Evolutionary conservation across 2,888 invertebrate genomes (phyloP).

Genomic region (Lasioglossum leucozonium): DNA sequence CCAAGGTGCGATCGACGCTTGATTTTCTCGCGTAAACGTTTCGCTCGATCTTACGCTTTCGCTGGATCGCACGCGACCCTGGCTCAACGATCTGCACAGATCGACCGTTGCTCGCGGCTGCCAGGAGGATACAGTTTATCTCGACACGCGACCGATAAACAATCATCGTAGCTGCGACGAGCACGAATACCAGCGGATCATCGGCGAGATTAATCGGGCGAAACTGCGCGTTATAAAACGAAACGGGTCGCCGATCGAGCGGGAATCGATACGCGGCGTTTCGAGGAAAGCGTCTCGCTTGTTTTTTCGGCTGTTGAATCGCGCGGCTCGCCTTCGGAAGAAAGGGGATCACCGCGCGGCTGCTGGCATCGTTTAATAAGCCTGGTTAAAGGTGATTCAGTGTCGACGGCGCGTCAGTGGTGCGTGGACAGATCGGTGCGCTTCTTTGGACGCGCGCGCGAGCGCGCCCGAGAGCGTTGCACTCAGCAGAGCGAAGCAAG

Average conservation of each 20-base stretch:
- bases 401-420: slow-evolving; percentile 30
- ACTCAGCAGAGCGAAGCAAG: no score
- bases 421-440: not conserved
- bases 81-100: not conserved
- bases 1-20: not conserved
- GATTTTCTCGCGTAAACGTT: not conserved
- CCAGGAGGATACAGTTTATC: slow-evolving; percentile 1
- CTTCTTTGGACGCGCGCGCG: not conserved
- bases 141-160: not conserved
- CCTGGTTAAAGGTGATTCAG: slow-evolving; percentile 32
- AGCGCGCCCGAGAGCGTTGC: no score
- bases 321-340: slow-evolving; percentile 26
- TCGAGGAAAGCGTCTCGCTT: not conserved
- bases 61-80: not conserved
- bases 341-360: not conserved
- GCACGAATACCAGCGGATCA: not conserved
- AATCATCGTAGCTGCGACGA: not conserved
- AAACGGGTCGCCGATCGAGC: not conserved
- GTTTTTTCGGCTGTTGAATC: slow-evolving; percentile 34
- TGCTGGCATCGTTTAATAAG: slow-evolving; percentile 36
- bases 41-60: not conserved
- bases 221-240: not conserved
- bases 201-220: not conserved
- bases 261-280: not conserved
- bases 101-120: no score